Evolutionary conservation across 2,113 vertebrate genomes (phyloP).

Genomic region (Loxodonta africana): DNA sequence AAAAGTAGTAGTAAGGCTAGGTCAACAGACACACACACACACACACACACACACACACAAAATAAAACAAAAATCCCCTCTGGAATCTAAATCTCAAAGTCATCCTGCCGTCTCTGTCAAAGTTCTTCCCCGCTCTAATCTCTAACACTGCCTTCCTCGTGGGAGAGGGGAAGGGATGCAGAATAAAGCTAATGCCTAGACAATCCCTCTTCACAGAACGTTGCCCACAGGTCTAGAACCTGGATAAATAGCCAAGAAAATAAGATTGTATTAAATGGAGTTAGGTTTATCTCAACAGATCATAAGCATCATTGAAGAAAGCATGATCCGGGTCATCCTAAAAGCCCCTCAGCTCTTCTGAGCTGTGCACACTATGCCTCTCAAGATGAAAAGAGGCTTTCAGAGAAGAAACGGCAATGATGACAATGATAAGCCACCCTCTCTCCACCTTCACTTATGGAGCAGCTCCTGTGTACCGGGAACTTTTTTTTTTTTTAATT

Average conservation of each 20-base stretch:
- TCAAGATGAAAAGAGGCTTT: background rate
- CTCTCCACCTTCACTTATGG: background rate
- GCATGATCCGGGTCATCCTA: background rate
- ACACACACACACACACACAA: background rate
- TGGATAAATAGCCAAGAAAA: slow-evolving; percentile 13
- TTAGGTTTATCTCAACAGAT: background rate
- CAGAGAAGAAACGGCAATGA: background rate
- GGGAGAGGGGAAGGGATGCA: fast-evolving
- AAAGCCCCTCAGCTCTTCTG: background rate
- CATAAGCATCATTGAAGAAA: background rate
- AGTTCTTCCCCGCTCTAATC: background rate
- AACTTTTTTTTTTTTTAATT: background rate
- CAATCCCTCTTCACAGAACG: background rate
- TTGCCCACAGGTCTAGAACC: background rate
- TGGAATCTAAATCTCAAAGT: background rate
- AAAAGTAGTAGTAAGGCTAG: background rate
- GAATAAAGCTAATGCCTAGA: background rate
- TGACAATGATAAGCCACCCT: background rate
- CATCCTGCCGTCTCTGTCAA: background rate
- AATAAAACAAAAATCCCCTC: background rate
- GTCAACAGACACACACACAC: background rate
- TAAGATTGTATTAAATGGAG: background rate
- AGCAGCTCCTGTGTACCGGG: background rate
- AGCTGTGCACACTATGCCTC: background rate
- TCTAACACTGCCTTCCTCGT: background rate